Conservation (phyloP, 2,888 invertebrate genomes). For the Ceramica pisi region DNA sequence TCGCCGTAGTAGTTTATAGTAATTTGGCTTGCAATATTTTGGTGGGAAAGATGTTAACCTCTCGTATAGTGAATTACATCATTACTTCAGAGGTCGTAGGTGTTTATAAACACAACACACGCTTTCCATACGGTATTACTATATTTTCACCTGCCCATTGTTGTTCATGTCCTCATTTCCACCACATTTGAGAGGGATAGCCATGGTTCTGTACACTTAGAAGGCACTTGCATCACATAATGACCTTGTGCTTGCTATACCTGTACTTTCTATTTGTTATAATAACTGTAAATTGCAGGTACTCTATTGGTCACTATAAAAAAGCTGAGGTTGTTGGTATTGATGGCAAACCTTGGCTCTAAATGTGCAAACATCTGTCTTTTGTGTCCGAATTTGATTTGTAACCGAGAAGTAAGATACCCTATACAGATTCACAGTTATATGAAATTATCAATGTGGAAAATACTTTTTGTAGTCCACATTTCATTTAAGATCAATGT, state of each 20-base stretch:
- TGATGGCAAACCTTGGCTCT: slow-evolving; percentile 17
- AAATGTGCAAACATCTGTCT: neutral
- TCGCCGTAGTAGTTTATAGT: slow-evolving; percentile 42
- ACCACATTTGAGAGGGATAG: slow-evolving; percentile 36
- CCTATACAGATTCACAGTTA: neutral
- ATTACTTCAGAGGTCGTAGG: slow-evolving; percentile 83
- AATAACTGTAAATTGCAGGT: slow-evolving; percentile 60
- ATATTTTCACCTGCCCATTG: slow-evolving; percentile 31
- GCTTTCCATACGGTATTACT: slow-evolving; percentile 66
- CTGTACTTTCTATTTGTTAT: slow-evolving; percentile 80
- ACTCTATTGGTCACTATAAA: slow-evolving; percentile 36
- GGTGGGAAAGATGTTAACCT: slow-evolving; percentile 89
- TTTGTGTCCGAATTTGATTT: slow-evolving; percentile 4
- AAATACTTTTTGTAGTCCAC: neutral
- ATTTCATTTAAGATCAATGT: neutral
- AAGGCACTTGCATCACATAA: slow-evolving; percentile 73
- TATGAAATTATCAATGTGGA: neutral
- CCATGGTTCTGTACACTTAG: slow-evolving; percentile 51
- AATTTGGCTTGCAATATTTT: slow-evolving; percentile 73
- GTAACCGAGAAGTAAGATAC: neutral
- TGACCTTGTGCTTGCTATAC: slow-evolving; percentile 76
- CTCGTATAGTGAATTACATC: slow-evolving; percentile 85
- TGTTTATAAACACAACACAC: slow-evolving; percentile 88
- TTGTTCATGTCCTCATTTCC: slow-evolving; percentile 15
- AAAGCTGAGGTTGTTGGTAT: slow-evolving; percentile 21